Evolutionary conservation across 2,113 vertebrate species (phyloP), one percentile per base, ranked within the genome.

Genomic region (Stomatorhinus ivindoensis): DNA sequence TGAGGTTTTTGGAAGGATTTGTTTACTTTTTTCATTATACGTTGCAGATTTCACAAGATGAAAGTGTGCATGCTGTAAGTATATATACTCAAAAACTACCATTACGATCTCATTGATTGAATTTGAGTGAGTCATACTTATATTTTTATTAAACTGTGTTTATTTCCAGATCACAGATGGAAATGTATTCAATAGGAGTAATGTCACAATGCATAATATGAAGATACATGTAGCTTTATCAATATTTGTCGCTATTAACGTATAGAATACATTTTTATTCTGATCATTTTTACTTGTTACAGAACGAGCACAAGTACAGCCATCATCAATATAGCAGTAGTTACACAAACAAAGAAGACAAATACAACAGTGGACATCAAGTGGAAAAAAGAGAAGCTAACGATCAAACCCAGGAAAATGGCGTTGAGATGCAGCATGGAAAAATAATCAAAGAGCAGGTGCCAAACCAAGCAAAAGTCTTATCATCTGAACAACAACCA

Each of bases 1-100:
- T 76, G 35, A 44, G 7, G 15, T 84, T 44, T 47, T 47, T 47
- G 39, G 44, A 47, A 46, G 10, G 21, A 39, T 44, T 21, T 47
- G 9, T 46, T 44, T 47, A 47, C 39, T 47, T 35, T 51, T 86
- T 24, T 86, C 27, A 89, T 82, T 53, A 73, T 89, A 35, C 15
- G 8, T 89, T 84, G 21, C 88, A 84, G 88, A 61, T 89, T 83
- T 51, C 51, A 31, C 80, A 84, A 8, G 42, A 89, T 83, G 88
- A 89, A 7, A 31, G 8, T 39, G 17, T 84, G 51, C 82, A 19
- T 39, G n/a, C 10, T 46, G 80, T 89, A 58, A 85, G 80, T 89
- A 89, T 31, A 89, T 31, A 84, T 13, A 10, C 42, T 84, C 9
- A n/a, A 24, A 47, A 47, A 84, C 73, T 80, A 76, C 69, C 31